Percentiles rank a stretch among this genome's conserved stretches.
Evolutionary conservation across 2,113 vertebrate genomes (phyloP).

Genomic region (Scomber colias): DNA sequence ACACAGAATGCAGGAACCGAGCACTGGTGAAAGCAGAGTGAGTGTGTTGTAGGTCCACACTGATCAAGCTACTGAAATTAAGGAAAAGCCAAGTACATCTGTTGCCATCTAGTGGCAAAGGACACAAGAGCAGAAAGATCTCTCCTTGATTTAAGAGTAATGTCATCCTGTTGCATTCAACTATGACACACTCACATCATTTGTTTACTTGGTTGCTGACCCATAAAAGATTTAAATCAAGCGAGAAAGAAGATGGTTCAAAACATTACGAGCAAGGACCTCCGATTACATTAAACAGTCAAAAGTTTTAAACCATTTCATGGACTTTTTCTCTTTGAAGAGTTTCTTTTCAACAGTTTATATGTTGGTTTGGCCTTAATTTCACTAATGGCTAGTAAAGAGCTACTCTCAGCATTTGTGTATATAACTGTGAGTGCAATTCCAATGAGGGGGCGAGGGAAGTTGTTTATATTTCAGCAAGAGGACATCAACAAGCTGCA

Average conservation of each 20-base stretch:
- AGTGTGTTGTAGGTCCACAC: slow-evolving; percentile 27
- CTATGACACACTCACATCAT: slow-evolving; percentile 6
- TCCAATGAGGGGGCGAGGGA: not conserved
- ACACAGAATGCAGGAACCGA: slow-evolving; percentile 43
- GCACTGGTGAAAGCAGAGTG: slow-evolving; percentile 7
- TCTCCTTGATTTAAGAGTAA: not conserved
- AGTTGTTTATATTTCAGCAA: slow-evolving; percentile 43
- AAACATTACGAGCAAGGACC: not conserved
- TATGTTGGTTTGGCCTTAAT: slow-evolving; percentile 31
- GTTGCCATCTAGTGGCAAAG: slow-evolving; percentile 74
- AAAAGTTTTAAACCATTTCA: slow-evolving; percentile 27
- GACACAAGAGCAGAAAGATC: not conserved
- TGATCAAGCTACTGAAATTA: slow-evolving; percentile 28
- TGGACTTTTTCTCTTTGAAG: not conserved
- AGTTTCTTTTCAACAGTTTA: slow-evolving; percentile 33
- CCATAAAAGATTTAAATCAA: not conserved
- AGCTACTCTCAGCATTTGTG: slow-evolving; percentile 6
- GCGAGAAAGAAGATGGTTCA: not conserved
- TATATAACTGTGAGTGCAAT: slow-evolving; percentile 13
- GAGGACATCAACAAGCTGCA: slow-evolving; percentile 59
- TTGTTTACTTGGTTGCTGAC: slow-evolving; percentile 11
- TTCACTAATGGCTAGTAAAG: slow-evolving; percentile 23
- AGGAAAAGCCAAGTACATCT: slow-evolving; percentile 43
- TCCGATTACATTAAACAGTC: not conserved
- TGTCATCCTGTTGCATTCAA: not conserved